Evolutionary conservation across 2,797 vertebrate species (phyloP).

Genomic region (Garrulus glandarius): DNA sequence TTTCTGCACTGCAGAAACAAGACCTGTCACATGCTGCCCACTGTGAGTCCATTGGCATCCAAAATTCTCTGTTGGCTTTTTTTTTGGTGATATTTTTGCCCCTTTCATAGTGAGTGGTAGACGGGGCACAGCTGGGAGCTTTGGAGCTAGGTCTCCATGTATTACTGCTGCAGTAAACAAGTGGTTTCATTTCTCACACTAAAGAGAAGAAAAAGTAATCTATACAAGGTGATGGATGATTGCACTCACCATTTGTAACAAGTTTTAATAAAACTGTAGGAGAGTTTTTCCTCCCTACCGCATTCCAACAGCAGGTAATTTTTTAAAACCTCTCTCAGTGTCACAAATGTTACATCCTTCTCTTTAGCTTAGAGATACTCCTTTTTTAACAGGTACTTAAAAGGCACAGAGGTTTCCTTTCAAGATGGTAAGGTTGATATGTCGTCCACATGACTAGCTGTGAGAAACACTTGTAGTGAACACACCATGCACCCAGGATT

Average conservation of each 20-base stretch:
- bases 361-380: background rate
- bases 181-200: background rate
- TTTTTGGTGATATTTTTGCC: background rate
- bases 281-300: background rate
- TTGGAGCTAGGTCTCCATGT: background rate
- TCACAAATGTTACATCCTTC: background rate
- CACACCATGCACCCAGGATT: background rate
- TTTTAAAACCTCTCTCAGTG: background rate
- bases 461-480: background rate
- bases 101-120: background rate
- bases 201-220: slow-evolving; percentile 1
- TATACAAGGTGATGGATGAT: slow-evolving; percentile 6
- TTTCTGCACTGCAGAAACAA: background rate
- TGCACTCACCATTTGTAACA: background rate
- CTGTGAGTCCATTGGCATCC: background rate
- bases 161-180: background rate
- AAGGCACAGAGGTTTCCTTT: background rate
- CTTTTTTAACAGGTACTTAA: background rate
- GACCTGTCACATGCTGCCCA: background rate
- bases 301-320: background rate
- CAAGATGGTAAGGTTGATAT: background rate
- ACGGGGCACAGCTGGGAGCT: background rate
- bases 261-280: background rate
- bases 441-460: background rate
- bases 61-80: background rate